Conservation (phyloP, 2,113 vertebrate species). For the Cyrtonyx montezumae region DNA sequence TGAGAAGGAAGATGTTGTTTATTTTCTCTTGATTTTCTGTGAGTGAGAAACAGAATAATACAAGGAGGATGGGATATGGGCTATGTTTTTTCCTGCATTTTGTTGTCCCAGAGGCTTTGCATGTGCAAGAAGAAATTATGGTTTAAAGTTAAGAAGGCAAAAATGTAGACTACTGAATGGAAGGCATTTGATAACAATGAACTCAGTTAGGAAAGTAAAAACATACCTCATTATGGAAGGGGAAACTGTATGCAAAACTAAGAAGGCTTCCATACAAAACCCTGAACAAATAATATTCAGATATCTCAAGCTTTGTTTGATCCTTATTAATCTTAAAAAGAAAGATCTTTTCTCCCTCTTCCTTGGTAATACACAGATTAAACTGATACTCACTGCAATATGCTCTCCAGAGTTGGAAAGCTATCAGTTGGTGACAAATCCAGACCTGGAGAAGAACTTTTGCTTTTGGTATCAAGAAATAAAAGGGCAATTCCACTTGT, state of each 20-base stretch:
- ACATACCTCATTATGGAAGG: rapidly evolving
- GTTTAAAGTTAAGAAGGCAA: neutral
- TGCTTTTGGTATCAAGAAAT: neutral
- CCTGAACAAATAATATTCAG: neutral
- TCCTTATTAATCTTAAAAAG: neutral
- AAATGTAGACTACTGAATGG: neutral
- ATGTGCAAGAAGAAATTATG: neutral
- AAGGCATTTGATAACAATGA: neutral
- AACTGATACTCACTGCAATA: neutral
- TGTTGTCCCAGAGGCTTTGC: neutral
- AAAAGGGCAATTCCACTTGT: neutral
- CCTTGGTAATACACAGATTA: neutral
- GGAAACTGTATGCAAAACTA: neutral
- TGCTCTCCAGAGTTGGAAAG: neutral
- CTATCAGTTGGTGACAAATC: neutral
- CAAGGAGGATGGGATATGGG: neutral
- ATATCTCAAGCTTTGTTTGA: neutral
- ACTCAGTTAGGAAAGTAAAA: neutral
- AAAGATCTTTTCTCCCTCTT: neutral
- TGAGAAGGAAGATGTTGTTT: neutral
- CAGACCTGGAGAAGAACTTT: neutral
- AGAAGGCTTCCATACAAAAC: neutral
- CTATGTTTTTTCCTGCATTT: neutral
- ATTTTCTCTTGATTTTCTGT: neutral
- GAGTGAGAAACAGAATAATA: neutral